These are phyloP conservation scores for Leucopsar rothschildi DNA, from an alignment of 2,113 vertebrate species.

Conservation along the genomic window DNA sequence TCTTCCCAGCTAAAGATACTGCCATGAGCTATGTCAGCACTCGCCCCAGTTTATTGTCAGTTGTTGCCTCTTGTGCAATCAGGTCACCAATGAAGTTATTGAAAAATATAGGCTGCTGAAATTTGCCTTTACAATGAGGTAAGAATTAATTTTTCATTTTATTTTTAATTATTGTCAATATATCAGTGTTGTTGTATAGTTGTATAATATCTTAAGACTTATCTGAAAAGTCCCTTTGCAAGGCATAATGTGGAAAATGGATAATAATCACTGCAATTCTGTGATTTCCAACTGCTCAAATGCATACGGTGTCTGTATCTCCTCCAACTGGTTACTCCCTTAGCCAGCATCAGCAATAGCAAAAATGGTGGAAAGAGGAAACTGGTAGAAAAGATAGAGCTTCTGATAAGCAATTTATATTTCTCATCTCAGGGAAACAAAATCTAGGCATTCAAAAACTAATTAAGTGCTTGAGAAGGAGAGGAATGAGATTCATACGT, in stretches of 20 bases:
- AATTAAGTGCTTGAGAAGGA: slow-evolving; percentile 15
- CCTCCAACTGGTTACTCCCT: background rate
- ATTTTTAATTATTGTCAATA: background rate
- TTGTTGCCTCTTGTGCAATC: background rate
- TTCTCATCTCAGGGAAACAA: background rate
- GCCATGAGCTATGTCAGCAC: background rate
- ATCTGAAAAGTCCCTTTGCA: background rate
- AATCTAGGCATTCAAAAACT: background rate
- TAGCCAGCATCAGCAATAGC: background rate
- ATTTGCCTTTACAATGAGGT: background rate
- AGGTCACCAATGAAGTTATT: background rate
- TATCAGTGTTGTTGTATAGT: background rate
- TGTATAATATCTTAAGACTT: background rate
- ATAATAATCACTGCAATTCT: background rate
- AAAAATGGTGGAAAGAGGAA: background rate
- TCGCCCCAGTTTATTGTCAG: background rate
- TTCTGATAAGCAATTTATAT: background rate
- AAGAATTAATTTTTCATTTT: background rate
- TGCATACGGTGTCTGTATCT: background rate
- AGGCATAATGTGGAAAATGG: background rate
- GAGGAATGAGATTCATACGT: background rate
- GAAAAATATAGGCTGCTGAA: background rate
- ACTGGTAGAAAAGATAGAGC: background rate
- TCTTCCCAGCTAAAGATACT: background rate
- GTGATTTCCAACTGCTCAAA: background rate